Percentiles rank a stretch among this genome's conserved stretches.
phyloP scores from a whole-genome alignment of 1,140 invertebrate species.

The Ips nitidus region DNA sequence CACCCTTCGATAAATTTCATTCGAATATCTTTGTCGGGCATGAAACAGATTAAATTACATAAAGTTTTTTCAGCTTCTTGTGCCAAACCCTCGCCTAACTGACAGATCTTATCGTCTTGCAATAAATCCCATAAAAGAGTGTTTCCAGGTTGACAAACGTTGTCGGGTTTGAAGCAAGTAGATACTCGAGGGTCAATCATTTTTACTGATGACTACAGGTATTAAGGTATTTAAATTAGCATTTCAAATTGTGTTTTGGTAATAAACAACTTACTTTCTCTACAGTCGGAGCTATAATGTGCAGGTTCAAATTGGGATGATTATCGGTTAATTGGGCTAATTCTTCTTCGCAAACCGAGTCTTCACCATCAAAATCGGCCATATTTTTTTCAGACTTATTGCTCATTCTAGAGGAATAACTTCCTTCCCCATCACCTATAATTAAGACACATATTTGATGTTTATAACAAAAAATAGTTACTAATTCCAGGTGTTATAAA shows the following conservation, averaged over 20 bases:
- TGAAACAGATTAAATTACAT: constrained; percentile 85
- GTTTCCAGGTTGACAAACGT: constrained; percentile 84
- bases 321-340: constrained; percentile 74
- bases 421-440: constrained; percentile 57
- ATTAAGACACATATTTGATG: not conserved
- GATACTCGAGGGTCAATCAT: constrained; percentile 49
- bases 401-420: constrained; percentile 84
- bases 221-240: too few species aligned
- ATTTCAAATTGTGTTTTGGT: not conserved
- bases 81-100: constrained; percentile 84
- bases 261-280: constrained; percentile 41
- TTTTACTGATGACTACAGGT: constrained; percentile 39
- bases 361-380: constrained; percentile 92
- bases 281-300: constrained; percentile 53
- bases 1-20: constrained; percentile 96
- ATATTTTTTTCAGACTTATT: constrained; percentile 95
- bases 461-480: not conserved
- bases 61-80: constrained; percentile 89
- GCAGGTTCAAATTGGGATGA: constrained; percentile 49
- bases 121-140: constrained; percentile 92
- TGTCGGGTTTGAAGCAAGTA: constrained; percentile 68
- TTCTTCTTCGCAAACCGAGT: constrained; percentile 86
- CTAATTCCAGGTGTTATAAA: not conserved
- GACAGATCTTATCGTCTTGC: constrained; percentile 85
- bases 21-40: constrained; percentile 81